Percentiles rank a stretch among this genome's conserved stretches.
These are phyloP conservation scores for Steatornis caripensis DNA, from an alignment of 2,113 vertebrate species.

Conservation along the genomic window DNA sequence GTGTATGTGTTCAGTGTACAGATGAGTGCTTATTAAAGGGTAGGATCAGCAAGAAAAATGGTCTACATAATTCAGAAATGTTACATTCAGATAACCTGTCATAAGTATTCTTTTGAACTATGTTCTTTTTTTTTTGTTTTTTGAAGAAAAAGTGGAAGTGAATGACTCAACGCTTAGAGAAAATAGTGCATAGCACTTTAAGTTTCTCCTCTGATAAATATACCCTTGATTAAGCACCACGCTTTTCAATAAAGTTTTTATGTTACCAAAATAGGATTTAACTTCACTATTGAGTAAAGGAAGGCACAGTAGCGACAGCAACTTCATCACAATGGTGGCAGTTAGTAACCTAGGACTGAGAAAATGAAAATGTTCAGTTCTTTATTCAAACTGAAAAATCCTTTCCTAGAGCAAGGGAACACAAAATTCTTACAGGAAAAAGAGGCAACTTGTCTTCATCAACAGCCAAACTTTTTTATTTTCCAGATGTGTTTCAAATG, in stretches of 20 bases:
- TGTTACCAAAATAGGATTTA: constrained; percentile 11
- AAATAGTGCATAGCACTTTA: not conserved
- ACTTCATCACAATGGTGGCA: not conserved
- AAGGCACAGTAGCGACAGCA: not conserved
- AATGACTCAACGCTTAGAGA: not conserved
- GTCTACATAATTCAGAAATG: not conserved
- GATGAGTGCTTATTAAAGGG: not conserved
- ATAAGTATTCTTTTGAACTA: not conserved
- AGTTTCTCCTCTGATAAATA: not conserved
- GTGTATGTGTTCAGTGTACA: not conserved
- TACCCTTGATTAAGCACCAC: not conserved
- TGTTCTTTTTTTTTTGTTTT: not conserved
- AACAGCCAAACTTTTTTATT: not conserved
- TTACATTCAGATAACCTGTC: not conserved
- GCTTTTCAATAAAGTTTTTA: not conserved
- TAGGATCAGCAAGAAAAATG: not conserved
- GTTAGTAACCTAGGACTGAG: not conserved
- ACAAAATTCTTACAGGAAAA: not conserved
- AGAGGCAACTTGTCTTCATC: not conserved
- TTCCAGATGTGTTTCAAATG: not conserved
- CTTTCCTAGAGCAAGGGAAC: not conserved
- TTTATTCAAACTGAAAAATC: not conserved
- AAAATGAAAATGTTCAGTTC: not conserved
- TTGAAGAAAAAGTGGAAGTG: not conserved
- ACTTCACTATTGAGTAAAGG: not conserved